Base-by-base conservation (phyloP, 2,888 invertebrate genomes). In the Lamproptera curius region DNA sequence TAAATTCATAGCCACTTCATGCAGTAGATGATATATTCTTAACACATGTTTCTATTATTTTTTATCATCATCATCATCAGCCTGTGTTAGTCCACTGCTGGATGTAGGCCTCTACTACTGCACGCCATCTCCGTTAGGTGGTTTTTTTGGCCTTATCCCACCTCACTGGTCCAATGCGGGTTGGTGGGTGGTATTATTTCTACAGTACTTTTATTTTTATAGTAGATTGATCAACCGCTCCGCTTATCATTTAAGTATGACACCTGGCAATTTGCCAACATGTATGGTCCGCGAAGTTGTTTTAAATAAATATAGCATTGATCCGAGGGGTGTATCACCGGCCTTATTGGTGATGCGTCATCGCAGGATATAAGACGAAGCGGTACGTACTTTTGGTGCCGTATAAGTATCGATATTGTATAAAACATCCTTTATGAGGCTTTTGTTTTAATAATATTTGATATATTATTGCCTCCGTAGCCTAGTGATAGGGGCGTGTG, bases 261-360 rank as follows among this genome's bases (percentile, higher is more conserved):
- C 13, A 10, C 10, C 31, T 61, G 62, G 62, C 62, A 43, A 4
- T n/a, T 13, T 40, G 62, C 61, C 62, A 62, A 55, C 38, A 52
- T 55, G 54, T 54, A 57, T 39, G 37, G 34, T 33, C 5, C 37
- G 23, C 17, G 9, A 13, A 6, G 28, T 37, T 35, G 48, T 39
- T 43, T 38, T 43, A 43, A 34, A 33, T 39, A 48, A 41, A 43
- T 43, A 35, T 43, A 48, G 42, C 8, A n/a, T 43, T 20, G 13
- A 31, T n/a, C 31, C 42, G 16, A 17, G n/a, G 17, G n/a, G 20
- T 46, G 31, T 46, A 14, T 11, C 9, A 40, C 26, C 35, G 26
- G 23, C 46, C 34, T 46, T 46, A 46, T 26, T 16, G 1, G 5
- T 10, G 26, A 26, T 46, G 41, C 17, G 36, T 46, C 41, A 41